Percentiles rank a stretch among this genome's conserved stretches.
phyloP scores from a whole-genome alignment of 2,797 vertebrate genomes.

The Furcifer pardalis region DNA sequence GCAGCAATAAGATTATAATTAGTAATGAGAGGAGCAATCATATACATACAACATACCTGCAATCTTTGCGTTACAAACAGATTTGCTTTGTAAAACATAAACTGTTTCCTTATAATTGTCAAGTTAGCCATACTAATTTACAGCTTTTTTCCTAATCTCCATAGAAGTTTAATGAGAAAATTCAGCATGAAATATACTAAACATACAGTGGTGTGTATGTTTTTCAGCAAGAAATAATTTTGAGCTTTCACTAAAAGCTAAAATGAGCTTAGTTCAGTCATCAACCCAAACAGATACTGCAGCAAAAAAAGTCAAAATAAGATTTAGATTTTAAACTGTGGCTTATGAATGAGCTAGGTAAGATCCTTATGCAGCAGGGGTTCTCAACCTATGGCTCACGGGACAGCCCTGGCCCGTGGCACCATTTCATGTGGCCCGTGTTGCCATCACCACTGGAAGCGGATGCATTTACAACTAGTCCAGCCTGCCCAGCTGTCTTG shows the following conservation, averaged over 20 bases:
- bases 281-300: too few species aligned
- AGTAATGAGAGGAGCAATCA: not conserved
- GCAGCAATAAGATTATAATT: not conserved
- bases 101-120: not conserved
- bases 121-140: not conserved
- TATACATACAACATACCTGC: not conserved
- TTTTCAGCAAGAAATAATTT: slow-evolving; percentile 26
- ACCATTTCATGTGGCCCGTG: too few species aligned
- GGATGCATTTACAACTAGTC: too few species aligned
- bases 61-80: not conserved
- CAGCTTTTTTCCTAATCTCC: not conserved
- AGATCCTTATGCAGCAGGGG: too few species aligned
- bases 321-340: too few species aligned
- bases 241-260: not conserved
- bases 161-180: not conserved
- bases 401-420: too few species aligned
- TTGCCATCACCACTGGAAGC: too few species aligned
- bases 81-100: not conserved
- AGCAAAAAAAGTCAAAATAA: too few species aligned
- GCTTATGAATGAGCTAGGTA: too few species aligned
- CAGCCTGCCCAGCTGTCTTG: too few species aligned
- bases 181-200: slow-evolving; percentile 9
- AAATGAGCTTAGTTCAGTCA: too few species aligned
- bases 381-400: too few species aligned
- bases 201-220: not conserved